Evolutionary conservation across 1,140 invertebrate species (phyloP).

Genomic region (Atopsyche davidsoni): DNA sequence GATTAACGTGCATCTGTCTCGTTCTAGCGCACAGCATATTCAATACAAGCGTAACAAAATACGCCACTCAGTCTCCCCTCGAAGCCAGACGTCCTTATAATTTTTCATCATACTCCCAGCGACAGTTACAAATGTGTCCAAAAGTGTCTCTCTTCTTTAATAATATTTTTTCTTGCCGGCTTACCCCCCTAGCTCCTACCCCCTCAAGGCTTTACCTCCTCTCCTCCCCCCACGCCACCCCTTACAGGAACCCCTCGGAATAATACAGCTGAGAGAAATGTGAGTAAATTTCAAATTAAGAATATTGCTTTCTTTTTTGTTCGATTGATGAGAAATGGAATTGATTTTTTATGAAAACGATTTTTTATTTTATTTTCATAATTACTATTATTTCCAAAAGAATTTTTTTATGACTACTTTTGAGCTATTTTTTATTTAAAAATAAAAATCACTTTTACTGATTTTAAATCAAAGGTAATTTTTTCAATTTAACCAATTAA

Average conservation of each 20-base stretch:
- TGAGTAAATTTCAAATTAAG: slow-evolving; percentile 17
- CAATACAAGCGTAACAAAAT: background rate
- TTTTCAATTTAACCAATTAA: too few species aligned
- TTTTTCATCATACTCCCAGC: slow-evolving; percentile 52
- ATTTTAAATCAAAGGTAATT: too few species aligned
- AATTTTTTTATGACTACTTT: too few species aligned
- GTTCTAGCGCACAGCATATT: too few species aligned
- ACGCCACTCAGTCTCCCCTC: slow-evolving; percentile 2
- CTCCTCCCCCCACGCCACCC: slow-evolving; percentile 7
- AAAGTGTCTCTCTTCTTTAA: slow-evolving; percentile 53
- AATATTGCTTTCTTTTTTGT: slow-evolving; percentile 4
- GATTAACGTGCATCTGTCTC: too few species aligned
- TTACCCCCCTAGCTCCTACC: slow-evolving; percentile 15
- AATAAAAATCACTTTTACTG: too few species aligned
- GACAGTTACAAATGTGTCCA: slow-evolving; percentile 51
- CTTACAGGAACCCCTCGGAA: too few species aligned
- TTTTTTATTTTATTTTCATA: too few species aligned
- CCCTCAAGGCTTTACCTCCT: slow-evolving; percentile 3
- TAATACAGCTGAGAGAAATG: slow-evolving; percentile 15
- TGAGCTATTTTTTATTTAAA: too few species aligned
- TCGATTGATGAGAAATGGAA: too few species aligned
- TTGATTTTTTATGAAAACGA: too few species aligned
- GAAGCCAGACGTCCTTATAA: slow-evolving; percentile 35
- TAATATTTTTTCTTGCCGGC: slow-evolving; percentile 44
- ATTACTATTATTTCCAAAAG: too few species aligned